Conservation (phyloP, 2,113 vertebrate genomes). For the Mionectes macconnelli region DNA sequence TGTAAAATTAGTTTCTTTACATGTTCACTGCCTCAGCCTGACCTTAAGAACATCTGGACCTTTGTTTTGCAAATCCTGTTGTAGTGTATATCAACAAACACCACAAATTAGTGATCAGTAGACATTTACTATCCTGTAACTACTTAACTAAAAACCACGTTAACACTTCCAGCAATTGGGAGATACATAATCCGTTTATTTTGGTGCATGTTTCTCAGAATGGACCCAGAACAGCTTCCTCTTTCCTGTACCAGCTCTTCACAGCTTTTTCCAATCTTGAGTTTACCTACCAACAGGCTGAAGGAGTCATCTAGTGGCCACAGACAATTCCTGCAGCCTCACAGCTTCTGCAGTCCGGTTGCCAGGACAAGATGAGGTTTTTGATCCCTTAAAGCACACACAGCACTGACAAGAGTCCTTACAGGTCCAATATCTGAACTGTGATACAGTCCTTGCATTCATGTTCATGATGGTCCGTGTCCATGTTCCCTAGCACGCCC, state of each 20-base stretch:
- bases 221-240: fast-evolving
- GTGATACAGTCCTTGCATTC: fast-evolving
- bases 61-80: not conserved
- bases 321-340: not conserved
- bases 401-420: not conserved
- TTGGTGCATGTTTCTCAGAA: not conserved
- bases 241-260: not conserved
- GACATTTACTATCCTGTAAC: not conserved
- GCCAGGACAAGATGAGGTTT: not conserved
- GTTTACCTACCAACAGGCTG: not conserved
- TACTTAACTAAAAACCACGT: not conserved
- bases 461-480: fast-evolving
- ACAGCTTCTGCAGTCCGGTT: not conserved
- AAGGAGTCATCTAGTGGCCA: constrained; percentile 64
- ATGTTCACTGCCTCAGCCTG: not conserved
- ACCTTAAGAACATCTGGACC: not conserved
- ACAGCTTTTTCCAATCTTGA: not conserved
- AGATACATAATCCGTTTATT: not conserved
- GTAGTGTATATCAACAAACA: not conserved
- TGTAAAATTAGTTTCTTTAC: not conserved
- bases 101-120: not conserved
- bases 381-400: not conserved
- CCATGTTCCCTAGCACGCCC: fast-evolving
- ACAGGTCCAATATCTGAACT: not conserved
- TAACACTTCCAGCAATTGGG: not conserved